Conservation (phyloP, 2,888 invertebrate species). For the Eugnorisma glareosa region DNA sequence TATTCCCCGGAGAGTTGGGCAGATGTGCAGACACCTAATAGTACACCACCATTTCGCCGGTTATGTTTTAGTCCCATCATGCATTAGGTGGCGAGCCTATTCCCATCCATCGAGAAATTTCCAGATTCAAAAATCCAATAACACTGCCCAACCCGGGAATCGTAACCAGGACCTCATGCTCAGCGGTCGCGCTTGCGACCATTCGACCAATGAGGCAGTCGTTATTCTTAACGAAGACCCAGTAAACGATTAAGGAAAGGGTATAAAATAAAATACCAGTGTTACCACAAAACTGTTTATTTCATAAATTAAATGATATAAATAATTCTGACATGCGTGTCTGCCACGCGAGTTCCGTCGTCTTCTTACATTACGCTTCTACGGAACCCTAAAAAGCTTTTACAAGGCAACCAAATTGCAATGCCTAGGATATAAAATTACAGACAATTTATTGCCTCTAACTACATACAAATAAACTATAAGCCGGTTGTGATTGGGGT, state of each 20-base stretch:
- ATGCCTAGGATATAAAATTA: constrained; percentile 58
- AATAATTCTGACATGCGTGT: constrained; percentile 49
- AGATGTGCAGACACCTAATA: not conserved
- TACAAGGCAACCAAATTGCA: constrained; percentile 62
- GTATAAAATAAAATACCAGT: constrained; percentile 34
- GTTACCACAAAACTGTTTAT: constrained; percentile 65
- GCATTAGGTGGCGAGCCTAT: not conserved
- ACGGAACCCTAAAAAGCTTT: constrained; percentile 59
- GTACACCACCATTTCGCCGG: not conserved
- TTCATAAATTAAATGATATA: constrained; percentile 61
- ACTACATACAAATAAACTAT: constrained; percentile 43
- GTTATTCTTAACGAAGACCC: not conserved
- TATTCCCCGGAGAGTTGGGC: too few relatives aligned
- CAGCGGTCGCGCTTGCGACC: not conserved
- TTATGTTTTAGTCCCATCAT: not conserved
- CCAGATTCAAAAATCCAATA: not conserved
- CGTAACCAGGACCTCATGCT: not conserved
- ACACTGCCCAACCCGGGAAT: not conserved
- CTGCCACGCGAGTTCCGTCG: constrained; percentile 53
- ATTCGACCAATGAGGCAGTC: not conserved
- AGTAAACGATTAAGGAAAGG: not conserved
- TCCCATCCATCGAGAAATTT: not conserved
- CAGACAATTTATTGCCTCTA: constrained; percentile 46
- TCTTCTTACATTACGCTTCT: constrained; percentile 40
- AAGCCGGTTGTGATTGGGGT: constrained; percentile 25